phyloP scores from a whole-genome alignment of 2,113 vertebrate genomes.

The Podilymbus podiceps region DNA sequence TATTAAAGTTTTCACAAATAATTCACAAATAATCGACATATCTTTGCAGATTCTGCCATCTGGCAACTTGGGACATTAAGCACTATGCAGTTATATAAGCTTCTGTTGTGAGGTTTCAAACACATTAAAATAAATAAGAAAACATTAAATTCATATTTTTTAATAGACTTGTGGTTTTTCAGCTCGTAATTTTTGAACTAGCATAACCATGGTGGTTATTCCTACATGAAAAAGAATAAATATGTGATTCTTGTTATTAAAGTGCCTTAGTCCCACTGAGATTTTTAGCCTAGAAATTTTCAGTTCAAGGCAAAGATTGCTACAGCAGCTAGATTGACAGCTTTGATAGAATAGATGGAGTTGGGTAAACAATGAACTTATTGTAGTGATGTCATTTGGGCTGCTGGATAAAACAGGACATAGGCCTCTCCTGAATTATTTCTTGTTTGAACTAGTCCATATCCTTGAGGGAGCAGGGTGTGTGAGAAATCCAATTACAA shows the following conservation, averaged over 20 bases:
- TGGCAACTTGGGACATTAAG: not conserved
- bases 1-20: not conserved
- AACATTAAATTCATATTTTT: not conserved
- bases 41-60: not conserved
- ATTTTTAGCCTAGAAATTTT: not conserved
- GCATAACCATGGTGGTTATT: not conserved
- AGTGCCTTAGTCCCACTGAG: not conserved
- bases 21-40: not conserved
- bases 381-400: not conserved
- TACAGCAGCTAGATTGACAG: not conserved
- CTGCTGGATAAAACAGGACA: not conserved
- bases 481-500: not conserved
- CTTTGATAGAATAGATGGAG: not conserved
- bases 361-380: not conserved
- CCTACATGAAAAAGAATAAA: not conserved
- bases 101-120: not conserved
- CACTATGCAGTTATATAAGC: not conserved
- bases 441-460: not conserved
- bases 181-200: not conserved
- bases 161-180: not conserved
- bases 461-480: accelerated
- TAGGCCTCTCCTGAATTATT: not conserved
- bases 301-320: not conserved
- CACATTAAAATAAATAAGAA: not conserved
- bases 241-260: not conserved